Percentiles rank a stretch among this genome's conserved stretches.
phyloP scores from a whole-genome alignment of 2,797 vertebrate species.

The Coilia nasus region DNA sequence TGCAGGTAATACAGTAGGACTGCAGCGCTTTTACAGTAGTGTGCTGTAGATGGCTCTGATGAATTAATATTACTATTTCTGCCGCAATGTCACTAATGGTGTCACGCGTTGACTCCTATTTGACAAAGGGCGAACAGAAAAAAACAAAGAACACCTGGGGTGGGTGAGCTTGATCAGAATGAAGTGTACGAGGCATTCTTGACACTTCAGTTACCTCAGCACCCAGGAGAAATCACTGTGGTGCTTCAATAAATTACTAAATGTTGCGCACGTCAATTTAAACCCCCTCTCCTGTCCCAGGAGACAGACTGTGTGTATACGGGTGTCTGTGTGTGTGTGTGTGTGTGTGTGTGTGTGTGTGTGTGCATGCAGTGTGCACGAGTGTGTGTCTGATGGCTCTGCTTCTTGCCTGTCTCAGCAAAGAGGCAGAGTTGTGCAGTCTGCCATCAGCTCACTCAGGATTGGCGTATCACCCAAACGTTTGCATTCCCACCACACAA shows the following conservation, averaged over 20 bases:
- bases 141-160: too few species aligned
- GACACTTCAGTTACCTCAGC: slow-evolving; percentile 16
- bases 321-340: neutral
- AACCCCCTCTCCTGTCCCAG: slow-evolving; percentile 55
- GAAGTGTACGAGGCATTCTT: slow-evolving; percentile 1
- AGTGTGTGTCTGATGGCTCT: neutral
- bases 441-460: neutral
- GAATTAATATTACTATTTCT: neutral
- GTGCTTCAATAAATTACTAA: slow-evolving; percentile 23
- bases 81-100: neutral
- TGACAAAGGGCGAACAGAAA: neutral
- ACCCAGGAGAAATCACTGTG: slow-evolving; percentile 22
- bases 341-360: neutral
- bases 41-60: neutral
- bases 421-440: neutral
- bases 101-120: neutral
- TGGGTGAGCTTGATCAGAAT: slow-evolving; percentile 40
- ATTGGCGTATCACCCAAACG: too few species aligned
- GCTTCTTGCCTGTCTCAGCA: neutral
- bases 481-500: too few species aligned
- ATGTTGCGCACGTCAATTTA: slow-evolving; percentile 62
- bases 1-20: too few species aligned
- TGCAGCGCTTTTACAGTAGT: too few species aligned
- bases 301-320: slow-evolving; percentile 51
- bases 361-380: neutral